Evolutionary conservation across 2,888 invertebrate genomes (phyloP).

Genomic region (Ennomos quercinarius): DNA sequence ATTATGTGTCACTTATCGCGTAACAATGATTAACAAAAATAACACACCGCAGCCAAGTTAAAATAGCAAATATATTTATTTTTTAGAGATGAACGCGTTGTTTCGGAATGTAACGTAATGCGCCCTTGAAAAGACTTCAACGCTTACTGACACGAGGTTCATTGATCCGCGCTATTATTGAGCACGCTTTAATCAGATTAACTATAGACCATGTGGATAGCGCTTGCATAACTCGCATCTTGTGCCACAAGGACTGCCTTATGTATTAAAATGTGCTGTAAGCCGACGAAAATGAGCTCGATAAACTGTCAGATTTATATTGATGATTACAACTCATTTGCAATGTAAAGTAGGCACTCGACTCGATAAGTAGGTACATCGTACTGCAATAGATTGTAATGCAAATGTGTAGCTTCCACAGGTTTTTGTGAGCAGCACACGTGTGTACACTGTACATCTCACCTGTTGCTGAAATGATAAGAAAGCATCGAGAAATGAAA

Average conservation of each 20-base stretch:
- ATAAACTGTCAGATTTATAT: too few species aligned
- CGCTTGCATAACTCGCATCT: slow-evolving; percentile 24
- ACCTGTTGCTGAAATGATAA: slow-evolving; percentile 29
- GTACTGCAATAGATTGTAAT: slow-evolving; percentile 5
- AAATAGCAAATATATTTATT: slow-evolving; percentile 29
- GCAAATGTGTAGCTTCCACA: background rate
- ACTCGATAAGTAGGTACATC: background rate
- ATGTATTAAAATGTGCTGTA: slow-evolving; percentile 4
- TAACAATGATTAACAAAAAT: slow-evolving; percentile 19
- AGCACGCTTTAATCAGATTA: slow-evolving; percentile 56
- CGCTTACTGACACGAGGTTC: slow-evolving; percentile 70
- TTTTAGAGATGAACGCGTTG: slow-evolving; percentile 45
- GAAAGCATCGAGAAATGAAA: slow-evolving; percentile 18
- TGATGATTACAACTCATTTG: too few species aligned
- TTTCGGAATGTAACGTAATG: slow-evolving; percentile 63
- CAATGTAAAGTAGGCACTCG: too few species aligned
- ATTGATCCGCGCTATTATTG: slow-evolving; percentile 63
- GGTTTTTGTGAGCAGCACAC: slow-evolving; percentile 7
- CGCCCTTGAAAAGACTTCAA: slow-evolving; percentile 84
- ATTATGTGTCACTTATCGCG: slow-evolving; percentile 9
- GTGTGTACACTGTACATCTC: background rate
- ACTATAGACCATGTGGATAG: slow-evolving; percentile 37
- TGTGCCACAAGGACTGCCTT: slow-evolving; percentile 8
- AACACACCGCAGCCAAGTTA: slow-evolving; percentile 16
- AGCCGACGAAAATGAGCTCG: background rate